A percentile compares a stretch with the other conserved stretches of the same genome.
Conservation (phyloP, 2,797 vertebrate genomes). For the Eulemur coronatus region DNA sequence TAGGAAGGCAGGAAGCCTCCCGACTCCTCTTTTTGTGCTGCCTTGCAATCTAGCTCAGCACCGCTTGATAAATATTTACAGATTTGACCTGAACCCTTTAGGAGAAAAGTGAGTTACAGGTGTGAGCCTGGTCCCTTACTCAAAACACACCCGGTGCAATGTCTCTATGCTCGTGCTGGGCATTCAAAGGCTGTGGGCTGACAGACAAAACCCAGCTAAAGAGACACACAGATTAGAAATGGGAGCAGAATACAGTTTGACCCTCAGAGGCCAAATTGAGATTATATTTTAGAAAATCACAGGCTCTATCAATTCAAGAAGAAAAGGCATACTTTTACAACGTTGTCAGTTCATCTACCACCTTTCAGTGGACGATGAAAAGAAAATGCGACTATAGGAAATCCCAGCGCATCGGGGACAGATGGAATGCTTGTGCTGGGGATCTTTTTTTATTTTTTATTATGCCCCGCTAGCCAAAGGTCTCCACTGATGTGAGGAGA, state of each 20-base stretch:
- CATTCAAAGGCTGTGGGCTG: background rate
- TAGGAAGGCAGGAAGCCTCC: background rate
- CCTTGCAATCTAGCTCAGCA: background rate
- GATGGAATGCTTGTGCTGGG: conserved; percentile 76
- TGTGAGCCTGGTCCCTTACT: background rate
- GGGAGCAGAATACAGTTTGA: background rate
- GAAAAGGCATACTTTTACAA: conserved; percentile 56
- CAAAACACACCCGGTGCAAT: background rate
- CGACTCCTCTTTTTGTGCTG: background rate
- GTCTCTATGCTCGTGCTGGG: background rate
- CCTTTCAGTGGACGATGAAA: background rate
- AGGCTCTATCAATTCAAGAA: conserved; percentile 66
- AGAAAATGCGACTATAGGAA: conserved; percentile 8
- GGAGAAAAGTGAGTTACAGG: background rate
- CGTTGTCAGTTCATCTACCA: conserved; percentile 72
- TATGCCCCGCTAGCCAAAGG: conserved; percentile 70
- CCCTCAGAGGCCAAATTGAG: background rate
- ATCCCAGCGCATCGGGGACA: conserved; percentile 68
- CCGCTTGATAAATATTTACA: background rate
- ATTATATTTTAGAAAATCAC: conserved; percentile 20
- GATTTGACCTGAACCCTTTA: background rate
- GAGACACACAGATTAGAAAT: background rate
- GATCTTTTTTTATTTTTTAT: conserved; percentile 74
- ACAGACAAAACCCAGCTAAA: background rate
- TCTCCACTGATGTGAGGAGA: conserved; percentile 73